Base-by-base conservation (phyloP, 1,140 invertebrate genomes). In the Drosophila elegans region DNA sequence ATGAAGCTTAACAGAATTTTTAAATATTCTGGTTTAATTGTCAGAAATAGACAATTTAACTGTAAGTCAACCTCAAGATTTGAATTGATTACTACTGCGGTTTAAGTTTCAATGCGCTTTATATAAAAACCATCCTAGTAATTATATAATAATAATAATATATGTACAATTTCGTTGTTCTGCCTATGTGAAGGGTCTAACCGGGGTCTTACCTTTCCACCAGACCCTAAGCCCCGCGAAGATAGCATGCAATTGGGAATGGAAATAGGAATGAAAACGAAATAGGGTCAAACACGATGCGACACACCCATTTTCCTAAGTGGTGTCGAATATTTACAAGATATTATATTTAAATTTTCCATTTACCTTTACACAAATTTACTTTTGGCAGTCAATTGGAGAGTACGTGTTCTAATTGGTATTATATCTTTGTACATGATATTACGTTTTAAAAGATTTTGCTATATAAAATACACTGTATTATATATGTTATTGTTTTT, bases 281-380 rank as follows among this genome's bases (percentile, higher is more conserved):
- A 68, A 74, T 63, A 78, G 39, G 61, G 41, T 39, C 36, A 57
- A 49, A 67, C 60, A 74, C 54, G 57, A 74, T 52, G 64, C 45
- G 52, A 13, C 53, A 38, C 44, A 83, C 80, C 66, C 81, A 85
- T 69, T 72, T 73, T 34, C 69, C 84, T 88, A 88, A 88, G 84
- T 88, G 84, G 68, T 89, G 80, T 89, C 80, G 90, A 89, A 89
- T 89, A 89, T 89, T 89, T 90, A 80, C 85, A 84, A 72, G 59
- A 80, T 90, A 89, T 90, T 89, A 85, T 77, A 66, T 89, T 88
- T 89, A 80, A 44, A 89, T 88, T 89, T 84, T 84, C 73, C 80
- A 90, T 90, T 89, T 84, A 74, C 61, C 63, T 69, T 83, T 57
- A 72, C 52, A 73, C 61, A 66, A 52, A 44, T 60, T 74, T 51